phyloP scores from a whole-genome alignment of 2,113 vertebrate species.

The Mus musculus region DNA sequence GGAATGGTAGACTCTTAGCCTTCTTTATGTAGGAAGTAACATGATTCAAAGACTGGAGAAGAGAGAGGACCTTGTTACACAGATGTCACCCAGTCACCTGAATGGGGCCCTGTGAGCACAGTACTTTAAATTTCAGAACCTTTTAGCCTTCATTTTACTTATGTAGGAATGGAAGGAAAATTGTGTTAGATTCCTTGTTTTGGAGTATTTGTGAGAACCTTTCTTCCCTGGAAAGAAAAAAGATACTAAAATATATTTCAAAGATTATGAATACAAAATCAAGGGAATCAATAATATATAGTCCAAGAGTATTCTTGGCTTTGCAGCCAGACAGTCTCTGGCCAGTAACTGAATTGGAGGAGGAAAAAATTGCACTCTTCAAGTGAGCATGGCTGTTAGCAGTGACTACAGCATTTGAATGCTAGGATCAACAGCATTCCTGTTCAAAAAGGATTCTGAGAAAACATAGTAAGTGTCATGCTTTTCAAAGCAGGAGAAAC shows the following conservation, averaged over 20 bases:
- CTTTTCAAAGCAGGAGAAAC: background rate
- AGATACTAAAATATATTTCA: slow-evolving; percentile 25
- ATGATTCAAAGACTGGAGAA: background rate
- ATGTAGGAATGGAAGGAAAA: background rate
- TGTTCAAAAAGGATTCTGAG: slow-evolving; percentile 18
- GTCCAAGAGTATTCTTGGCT: background rate
- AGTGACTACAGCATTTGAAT: slow-evolving; percentile 24
- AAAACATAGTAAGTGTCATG: slow-evolving; percentile 24
- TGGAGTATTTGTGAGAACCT: background rate
- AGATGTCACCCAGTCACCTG: background rate
- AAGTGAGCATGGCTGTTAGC: background rate
- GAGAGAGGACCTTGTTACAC: slow-evolving; percentile 2
- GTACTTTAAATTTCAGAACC: background rate
- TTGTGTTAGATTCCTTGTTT: slow-evolving; percentile 7
- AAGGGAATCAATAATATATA: background rate
- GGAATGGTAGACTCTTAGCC: background rate
- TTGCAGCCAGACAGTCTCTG: background rate
- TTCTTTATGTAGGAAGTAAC: background rate
- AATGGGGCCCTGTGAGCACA: background rate
- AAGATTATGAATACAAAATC: slow-evolving; percentile 33
- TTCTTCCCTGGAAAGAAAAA: background rate
- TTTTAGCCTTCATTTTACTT: background rate
- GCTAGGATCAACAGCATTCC: background rate
- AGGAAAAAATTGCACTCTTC: background rate
- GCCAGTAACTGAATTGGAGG: background rate